These are phyloP conservation scores for Centropus unirufus DNA, from an alignment of 2,113 vertebrate species.

Conservation along the genomic window DNA sequence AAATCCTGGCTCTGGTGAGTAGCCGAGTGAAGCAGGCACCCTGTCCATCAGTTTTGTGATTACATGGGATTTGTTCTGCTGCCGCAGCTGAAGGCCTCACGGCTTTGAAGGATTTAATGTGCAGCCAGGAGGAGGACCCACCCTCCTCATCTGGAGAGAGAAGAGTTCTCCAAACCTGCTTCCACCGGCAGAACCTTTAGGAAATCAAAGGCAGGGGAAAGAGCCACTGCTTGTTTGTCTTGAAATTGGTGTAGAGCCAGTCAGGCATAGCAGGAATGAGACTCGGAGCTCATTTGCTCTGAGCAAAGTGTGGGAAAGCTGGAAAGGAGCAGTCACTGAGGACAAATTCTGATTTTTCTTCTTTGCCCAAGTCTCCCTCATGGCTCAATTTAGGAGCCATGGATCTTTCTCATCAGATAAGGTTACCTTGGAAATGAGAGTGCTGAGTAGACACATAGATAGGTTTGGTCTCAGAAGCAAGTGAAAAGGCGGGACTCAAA, in stretches of 20 bases:
- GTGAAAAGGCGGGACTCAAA: slow-evolving; percentile 19
- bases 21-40: slow-evolving; percentile 66
- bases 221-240: slow-evolving; percentile 36
- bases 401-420: slow-evolving; percentile 36
- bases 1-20: slow-evolving; percentile 53
- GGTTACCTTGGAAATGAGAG: slow-evolving; percentile 28
- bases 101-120: slow-evolving; percentile 34
- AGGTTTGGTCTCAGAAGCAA: neutral
- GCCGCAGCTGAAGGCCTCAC: slow-evolving; percentile 39
- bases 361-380: neutral
- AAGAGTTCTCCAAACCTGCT: slow-evolving; percentile 7
- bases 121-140: slow-evolving; percentile 29
- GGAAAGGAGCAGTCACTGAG: neutral
- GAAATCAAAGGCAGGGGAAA: slow-evolving; percentile 49
- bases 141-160: slow-evolving; percentile 23
- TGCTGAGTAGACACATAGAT: neutral
- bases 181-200: neutral
- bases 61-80: slow-evolving; percentile 63
- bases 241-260: slow-evolving; percentile 59
- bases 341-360: slow-evolving; percentile 15
- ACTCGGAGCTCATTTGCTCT: slow-evolving; percentile 13
- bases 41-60: slow-evolving; percentile 67
- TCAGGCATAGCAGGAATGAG: slow-evolving; percentile 14
- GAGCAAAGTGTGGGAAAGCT: slow-evolving; percentile 42
- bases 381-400: slow-evolving; percentile 1